Evolutionary conservation across 64 coral and sea anemone genomes (phyloP).

Genomic region (Dendronephthya gigantea): DNA sequence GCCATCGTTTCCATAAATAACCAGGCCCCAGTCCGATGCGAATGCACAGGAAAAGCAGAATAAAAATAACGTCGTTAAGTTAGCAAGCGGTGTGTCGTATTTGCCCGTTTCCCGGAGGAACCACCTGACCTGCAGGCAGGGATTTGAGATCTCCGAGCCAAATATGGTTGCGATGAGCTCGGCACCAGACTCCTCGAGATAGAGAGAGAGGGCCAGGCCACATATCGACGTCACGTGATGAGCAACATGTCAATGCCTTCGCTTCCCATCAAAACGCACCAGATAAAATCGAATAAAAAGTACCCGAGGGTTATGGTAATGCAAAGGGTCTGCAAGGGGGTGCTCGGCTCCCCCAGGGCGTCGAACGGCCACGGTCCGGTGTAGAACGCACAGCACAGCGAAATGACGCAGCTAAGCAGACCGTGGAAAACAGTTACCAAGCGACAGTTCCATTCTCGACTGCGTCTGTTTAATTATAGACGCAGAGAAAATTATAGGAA

Average conservation of each 20-base stretch:
- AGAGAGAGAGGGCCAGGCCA: conserved; percentile 37
- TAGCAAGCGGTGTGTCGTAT: conserved; percentile 60
- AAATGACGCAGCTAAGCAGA: not conserved
- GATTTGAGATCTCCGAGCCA: conserved; percentile 87
- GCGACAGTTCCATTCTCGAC: not conserved
- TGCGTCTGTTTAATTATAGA: not conserved
- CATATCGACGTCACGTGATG: conserved; percentile 70
- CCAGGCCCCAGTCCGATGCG: conserved; percentile 68
- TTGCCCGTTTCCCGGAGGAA: conserved; percentile 74
- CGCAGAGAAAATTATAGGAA: not conserved
- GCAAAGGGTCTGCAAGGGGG: conserved; percentile 57
- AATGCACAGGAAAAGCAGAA: conserved; percentile 56
- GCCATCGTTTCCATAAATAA: conserved; percentile 37
- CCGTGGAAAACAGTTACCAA: not conserved
- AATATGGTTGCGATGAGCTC: conserved; percentile 73
- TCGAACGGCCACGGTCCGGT: conserved; percentile 85
- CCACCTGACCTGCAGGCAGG: conserved; percentile 80
- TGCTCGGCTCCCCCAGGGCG: conserved; percentile 51
- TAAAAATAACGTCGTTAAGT: conserved; percentile 74
- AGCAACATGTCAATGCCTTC: conserved; percentile 81
- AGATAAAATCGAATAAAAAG: conserved; percentile 83
- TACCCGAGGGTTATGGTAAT: conserved; percentile 61
- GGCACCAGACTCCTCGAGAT: conserved; percentile 49
- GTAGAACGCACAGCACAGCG: conserved; percentile 36
- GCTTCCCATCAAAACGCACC: conserved; percentile 85